These are phyloP conservation scores for Pyrgilauda ruficollis DNA, from an alignment of 2,113 vertebrate species.

Conservation along the genomic window DNA sequence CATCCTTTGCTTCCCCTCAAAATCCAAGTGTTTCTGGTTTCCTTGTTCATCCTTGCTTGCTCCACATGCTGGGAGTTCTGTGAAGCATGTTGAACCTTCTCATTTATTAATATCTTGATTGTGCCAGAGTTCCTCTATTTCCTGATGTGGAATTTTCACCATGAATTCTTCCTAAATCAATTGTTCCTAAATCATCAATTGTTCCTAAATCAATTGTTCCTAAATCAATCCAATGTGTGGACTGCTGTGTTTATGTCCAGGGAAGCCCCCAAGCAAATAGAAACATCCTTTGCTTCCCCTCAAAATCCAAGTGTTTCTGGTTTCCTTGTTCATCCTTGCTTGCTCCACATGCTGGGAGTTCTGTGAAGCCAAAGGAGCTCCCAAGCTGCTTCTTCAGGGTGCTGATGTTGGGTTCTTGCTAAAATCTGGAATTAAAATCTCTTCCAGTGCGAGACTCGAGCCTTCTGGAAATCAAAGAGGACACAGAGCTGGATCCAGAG, in stretches of 20 bases:
- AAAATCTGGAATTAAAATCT: not conserved
- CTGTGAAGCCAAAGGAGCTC: not conserved
- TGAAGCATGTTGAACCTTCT: not conserved
- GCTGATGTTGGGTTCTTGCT: not conserved
- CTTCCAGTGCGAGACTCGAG: constrained; percentile 77
- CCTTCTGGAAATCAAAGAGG: constrained; percentile 85
- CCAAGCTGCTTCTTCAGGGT: fast-evolving
- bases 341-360: not conserved
- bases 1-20: not conserved
- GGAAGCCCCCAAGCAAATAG: not conserved
- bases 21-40: not conserved
- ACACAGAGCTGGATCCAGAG: constrained; percentile 88
- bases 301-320: not conserved
- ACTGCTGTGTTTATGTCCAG: not conserved
- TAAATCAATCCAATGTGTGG: not conserved
- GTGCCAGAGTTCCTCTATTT: not conserved
- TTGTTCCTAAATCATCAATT: no score
- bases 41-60: not conserved
- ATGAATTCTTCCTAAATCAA: not conserved
- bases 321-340: not conserved
- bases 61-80: not conserved
- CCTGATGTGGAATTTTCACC: fast-evolving
- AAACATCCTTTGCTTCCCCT: not conserved
- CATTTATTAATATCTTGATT: not conserved
- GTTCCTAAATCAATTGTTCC: not conserved